Evolutionary conservation across 2,888 invertebrate species (phyloP).

Genomic region (Lypha dubia): DNA sequence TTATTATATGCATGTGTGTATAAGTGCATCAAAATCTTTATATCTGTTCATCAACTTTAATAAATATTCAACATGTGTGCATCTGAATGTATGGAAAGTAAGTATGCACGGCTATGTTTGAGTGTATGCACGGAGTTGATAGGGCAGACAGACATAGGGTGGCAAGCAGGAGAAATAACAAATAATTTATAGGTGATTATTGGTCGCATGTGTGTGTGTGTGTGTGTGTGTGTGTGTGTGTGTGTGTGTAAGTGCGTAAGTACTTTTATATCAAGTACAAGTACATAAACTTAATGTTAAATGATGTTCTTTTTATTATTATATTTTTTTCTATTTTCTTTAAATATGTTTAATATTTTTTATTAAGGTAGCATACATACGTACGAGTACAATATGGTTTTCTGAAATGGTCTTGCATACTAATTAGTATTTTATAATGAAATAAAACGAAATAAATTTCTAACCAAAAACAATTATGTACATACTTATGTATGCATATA

Average conservation of each 20-base stretch:
- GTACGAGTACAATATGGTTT: slow-evolving; percentile 44
- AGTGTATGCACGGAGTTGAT: background rate
- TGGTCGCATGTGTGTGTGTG: background rate
- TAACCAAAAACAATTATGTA: slow-evolving; percentile 11
- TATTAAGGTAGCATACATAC: slow-evolving; percentile 35
- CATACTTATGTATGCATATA: background rate
- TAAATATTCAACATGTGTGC: slow-evolving; percentile 47
- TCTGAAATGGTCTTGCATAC: slow-evolving; percentile 63
- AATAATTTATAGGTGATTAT: slow-evolving; percentile 23
- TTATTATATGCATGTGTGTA: background rate
- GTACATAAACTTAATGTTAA: slow-evolving; percentile 39
- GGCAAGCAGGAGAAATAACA: slow-evolving; percentile 22
- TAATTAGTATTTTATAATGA: slow-evolving; percentile 61
- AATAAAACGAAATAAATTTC: slow-evolving; percentile 40
- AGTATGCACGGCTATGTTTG: background rate
- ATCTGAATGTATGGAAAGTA: background rate
- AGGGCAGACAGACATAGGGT: background rate
- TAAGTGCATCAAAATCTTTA: slow-evolving; percentile 29
- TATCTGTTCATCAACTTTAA: slow-evolving; percentile 14
- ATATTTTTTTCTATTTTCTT: slow-evolving; percentile 4
- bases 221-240: slow-evolving; percentile 32
- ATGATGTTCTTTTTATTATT: slow-evolving; percentile 43
- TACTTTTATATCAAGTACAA: slow-evolving; percentile 31
- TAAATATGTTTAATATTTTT: slow-evolving; percentile 29
- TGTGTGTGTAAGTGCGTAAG: slow-evolving; percentile 34